Percentiles rank a stretch among this genome's conserved stretches.
phyloP scores from a whole-genome alignment of 2,797 vertebrate genomes.

The Chaetophractus vellerosus region DNA sequence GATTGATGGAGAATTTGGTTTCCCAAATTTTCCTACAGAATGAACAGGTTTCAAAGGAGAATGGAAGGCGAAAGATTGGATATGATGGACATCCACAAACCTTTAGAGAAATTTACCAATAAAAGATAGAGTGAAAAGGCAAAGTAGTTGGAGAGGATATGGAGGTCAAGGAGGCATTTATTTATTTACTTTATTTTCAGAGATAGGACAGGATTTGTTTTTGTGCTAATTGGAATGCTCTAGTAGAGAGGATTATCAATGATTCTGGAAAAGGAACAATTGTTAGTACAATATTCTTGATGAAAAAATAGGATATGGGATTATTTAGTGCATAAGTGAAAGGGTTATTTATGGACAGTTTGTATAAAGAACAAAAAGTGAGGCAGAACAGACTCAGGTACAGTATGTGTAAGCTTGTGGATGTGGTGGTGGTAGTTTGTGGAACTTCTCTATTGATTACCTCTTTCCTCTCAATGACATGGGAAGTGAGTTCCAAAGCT shows the following conservation, averaged over 20 bases:
- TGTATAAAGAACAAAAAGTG: neutral
- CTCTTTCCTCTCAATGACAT: neutral
- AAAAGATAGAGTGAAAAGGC: neutral
- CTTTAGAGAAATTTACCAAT: conserved; percentile 30
- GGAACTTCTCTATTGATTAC: neutral
- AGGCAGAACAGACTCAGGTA: neutral
- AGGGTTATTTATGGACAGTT: neutral
- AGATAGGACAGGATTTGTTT: neutral
- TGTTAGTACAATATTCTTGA: conserved; percentile 22
- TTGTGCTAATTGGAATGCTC: neutral
- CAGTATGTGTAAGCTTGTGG: neutral
- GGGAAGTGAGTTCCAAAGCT: neutral
- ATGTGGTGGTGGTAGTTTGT: neutral
- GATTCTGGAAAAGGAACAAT: neutral
- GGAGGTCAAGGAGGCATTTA: neutral
- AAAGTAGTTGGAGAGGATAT: neutral
- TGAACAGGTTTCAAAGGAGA: neutral
- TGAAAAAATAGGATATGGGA: neutral
- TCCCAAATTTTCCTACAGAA: neutral
- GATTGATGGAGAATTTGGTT: neutral
- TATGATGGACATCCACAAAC: neutral
- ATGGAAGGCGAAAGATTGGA: neutral
- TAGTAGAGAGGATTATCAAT: neutral
- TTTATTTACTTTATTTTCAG: no score
- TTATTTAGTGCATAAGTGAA: neutral